These are phyloP conservation scores for Chalcosyrphus nemorum DNA, from an alignment of 2,888 invertebrate species.

Conservation along the genomic window DNA sequence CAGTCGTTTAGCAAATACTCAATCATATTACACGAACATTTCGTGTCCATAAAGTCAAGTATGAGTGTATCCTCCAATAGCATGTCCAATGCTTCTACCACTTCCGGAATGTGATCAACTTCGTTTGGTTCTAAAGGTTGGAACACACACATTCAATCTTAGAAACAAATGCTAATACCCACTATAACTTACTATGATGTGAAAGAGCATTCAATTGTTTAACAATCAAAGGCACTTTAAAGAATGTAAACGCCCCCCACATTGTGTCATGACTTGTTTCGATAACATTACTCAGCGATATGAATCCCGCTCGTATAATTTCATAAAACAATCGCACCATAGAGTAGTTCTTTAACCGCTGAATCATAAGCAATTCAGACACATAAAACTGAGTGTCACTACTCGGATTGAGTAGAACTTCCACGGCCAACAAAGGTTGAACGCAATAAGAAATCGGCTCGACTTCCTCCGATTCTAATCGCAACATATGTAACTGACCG, in stretches of 20 bases:
- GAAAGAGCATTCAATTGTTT: constrained; percentile 86
- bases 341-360: constrained; percentile 92
- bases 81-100: constrained; percentile 92
- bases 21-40: constrained; percentile 93
- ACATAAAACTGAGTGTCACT: constrained; percentile 91
- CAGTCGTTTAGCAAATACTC: constrained; percentile 92
- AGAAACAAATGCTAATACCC: not conserved
- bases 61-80: constrained; percentile 92
- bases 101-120: constrained; percentile 88
- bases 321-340: constrained; percentile 93
- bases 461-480: constrained; percentile 84
- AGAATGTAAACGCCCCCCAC: constrained; percentile 96
- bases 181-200: constrained; percentile 82
- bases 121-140: constrained; percentile 38
- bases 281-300: constrained; percentile 93
- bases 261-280: constrained; percentile 93
- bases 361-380: constrained; percentile 91
- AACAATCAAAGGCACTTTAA: constrained; percentile 93
- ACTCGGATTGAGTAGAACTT: constrained; percentile 92
- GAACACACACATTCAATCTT: not conserved
- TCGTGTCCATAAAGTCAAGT: constrained; percentile 94
- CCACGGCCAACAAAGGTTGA: constrained; percentile 92
- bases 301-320: constrained; percentile 93
- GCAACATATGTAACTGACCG: constrained; percentile 78
- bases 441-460: constrained; percentile 88